phyloP scores from a whole-genome alignment of 2,113 vertebrate genomes.

The Passer montanus region DNA sequence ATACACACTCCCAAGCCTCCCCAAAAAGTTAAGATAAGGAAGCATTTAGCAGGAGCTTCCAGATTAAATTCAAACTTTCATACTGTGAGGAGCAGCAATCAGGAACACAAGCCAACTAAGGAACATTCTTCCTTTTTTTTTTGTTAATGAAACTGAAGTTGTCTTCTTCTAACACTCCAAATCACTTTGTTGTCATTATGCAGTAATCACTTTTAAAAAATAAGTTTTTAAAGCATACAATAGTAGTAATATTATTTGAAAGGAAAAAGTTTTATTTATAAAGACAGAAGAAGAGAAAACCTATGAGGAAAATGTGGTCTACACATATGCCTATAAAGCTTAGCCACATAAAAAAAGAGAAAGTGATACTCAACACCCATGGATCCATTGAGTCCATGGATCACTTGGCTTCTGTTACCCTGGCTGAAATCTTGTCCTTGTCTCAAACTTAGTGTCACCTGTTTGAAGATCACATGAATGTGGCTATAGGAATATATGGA shows the following conservation, averaged over 20 bases:
- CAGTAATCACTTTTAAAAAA: background rate
- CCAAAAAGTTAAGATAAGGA: background rate
- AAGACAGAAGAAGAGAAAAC: background rate
- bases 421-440: background rate
- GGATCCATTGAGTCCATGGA: background rate
- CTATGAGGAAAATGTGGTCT: background rate
- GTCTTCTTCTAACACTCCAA: background rate
- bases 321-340: background rate
- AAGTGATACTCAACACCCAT: background rate
- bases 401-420: background rate
- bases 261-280: background rate
- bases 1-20: fast-evolving
- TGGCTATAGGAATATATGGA: background rate
- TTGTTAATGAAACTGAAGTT: background rate
- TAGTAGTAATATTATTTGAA: background rate
- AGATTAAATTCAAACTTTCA: background rate
- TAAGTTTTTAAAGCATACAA: background rate
- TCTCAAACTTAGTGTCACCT: background rate
- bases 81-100: background rate
- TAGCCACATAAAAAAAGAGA: background rate
- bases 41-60: background rate
- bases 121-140: background rate
- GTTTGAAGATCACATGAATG: background rate
- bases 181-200: background rate
- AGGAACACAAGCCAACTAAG: background rate